Base-by-base conservation (phyloP, 2,888 invertebrate species). In the Alitta virens region DNA sequence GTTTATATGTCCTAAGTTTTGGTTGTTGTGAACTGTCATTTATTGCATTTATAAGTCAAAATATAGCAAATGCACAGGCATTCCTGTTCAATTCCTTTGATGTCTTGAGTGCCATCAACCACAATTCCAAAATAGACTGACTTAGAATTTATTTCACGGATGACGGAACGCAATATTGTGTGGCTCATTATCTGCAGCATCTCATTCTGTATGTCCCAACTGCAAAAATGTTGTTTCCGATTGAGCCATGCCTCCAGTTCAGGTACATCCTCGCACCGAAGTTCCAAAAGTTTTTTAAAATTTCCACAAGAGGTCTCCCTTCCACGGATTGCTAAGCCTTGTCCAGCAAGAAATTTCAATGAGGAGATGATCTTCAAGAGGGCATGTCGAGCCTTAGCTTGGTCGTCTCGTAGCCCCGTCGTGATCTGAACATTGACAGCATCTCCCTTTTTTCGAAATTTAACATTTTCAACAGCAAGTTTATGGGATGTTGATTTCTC, bases 61-160 rank as follows among this genome's bases (percentile, higher is more conserved):
- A 1, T 1, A 52, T 52, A 52, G 21, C 33, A n/a, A 14, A 54
- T 27, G 12, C 54, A 54, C 12, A 54, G 24, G 18, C 16, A 16
- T 24, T 54, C 54, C 25, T 54, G 54, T 21, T 54, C 54, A 23
- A n/a, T 27, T 14, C 33, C 33, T 33, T 54, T 24, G 26, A 54
- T 27, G 26, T 54, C 26, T 54, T 54, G 54, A 9, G 54, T 54
- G 21, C 54, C 54, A 24, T 54, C 54, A 1, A 54, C 26, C n/a
- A 16, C 21, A 26, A 54, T 16, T 27, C 25, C 54, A 33, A n/a
- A 54, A 25, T 24, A 2, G 25, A 24, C 54, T 25, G 27, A 2
- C 2, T 54, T 54, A n/a, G 12, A n/a, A 12, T 27, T 26, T 26
- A 54, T 25, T n/a, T 26, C 25, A 26, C 25, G 12, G 18, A 54